Evolutionary conservation across 2,888 invertebrate genomes (phyloP).

Genomic region (Mylabris sibirica): DNA sequence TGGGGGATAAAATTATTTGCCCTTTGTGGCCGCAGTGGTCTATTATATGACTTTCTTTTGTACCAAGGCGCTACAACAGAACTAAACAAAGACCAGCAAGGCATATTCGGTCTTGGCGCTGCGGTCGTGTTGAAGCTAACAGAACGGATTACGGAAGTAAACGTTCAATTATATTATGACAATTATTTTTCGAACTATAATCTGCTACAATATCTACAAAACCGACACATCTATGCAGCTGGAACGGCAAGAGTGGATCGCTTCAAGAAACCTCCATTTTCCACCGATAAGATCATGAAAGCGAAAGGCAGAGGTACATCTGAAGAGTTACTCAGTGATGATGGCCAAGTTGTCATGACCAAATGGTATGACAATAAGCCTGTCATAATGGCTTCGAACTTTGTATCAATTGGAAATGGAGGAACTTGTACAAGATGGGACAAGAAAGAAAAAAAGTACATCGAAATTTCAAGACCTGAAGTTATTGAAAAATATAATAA

Average conservation of each 20-base stretch:
- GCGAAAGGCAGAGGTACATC: conserved; percentile 33
- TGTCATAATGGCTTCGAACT: conserved; percentile 41
- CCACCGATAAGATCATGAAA: conserved; percentile 30
- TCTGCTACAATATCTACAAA: conserved; percentile 33
- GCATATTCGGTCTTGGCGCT: conserved; percentile 37
- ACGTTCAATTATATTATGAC: conserved; percentile 37
- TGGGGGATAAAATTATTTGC: conserved; percentile 46
- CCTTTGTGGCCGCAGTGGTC: conserved; percentile 43
- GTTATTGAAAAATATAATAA: conserved; percentile 38
- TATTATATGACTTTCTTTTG: conserved; percentile 46
- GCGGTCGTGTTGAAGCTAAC: conserved; percentile 30
- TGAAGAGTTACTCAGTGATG: conserved; percentile 36
- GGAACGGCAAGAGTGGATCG: conserved; percentile 37
- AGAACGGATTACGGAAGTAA: conserved; percentile 22
- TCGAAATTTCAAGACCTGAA: conserved; percentile 38
- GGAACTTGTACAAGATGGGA: conserved; percentile 41
- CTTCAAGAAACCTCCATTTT: conserved; percentile 37
- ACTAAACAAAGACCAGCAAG: conserved; percentile 24
- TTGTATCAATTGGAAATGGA: conserved; percentile 36
- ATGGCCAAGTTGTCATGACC: conserved; percentile 30
- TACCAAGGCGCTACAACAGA: conserved; percentile 43
- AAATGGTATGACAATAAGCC: conserved; percentile 41
- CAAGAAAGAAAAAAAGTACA: conserved; percentile 37
- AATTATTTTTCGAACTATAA: conserved; percentile 42
- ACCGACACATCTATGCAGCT: conserved; percentile 22